A percentile compares a stretch with the other conserved stretches of the same genome.
phyloP scores from a whole-genome alignment of 2,113 vertebrate genomes.

The Pangasianodon hypophthalmus region DNA sequence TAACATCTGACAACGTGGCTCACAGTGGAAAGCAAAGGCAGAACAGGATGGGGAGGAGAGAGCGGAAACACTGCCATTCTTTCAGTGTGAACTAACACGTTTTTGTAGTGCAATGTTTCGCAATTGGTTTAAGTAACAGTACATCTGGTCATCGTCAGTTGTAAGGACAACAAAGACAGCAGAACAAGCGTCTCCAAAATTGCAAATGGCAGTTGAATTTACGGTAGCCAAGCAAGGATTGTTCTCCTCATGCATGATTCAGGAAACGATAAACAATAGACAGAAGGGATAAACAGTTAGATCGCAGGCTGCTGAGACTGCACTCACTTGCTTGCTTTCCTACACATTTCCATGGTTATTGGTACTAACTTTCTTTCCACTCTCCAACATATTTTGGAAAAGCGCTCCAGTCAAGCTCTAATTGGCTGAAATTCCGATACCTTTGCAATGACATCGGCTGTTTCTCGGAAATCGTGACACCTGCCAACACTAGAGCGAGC shows the following conservation, averaged over 20 bases:
- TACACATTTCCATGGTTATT: slow-evolving; percentile 26
- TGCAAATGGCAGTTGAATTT: slow-evolving; percentile 37
- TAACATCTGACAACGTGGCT: slow-evolving; percentile 45
- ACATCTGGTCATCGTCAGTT: slow-evolving; percentile 35
- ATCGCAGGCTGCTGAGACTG: slow-evolving; percentile 35
- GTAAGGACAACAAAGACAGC: slow-evolving; percentile 48
- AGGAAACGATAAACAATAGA: slow-evolving; percentile 40
- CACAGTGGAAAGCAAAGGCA: slow-evolving; percentile 32
- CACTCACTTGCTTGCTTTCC: slow-evolving; percentile 26
- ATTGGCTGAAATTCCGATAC: slow-evolving; percentile 71
- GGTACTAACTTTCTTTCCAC: slow-evolving; percentile 3
- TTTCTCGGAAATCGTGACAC: slow-evolving; percentile 98
- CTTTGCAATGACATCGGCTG: slow-evolving; percentile 97
- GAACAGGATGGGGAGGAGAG: slow-evolving; percentile 32
- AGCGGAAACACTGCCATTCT: slow-evolving; percentile 24
- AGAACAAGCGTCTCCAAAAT: slow-evolving; percentile 35
- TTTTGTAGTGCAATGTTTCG: slow-evolving; percentile 45
- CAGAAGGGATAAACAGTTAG: slow-evolving; percentile 36
- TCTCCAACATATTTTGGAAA: slow-evolving; percentile 29
- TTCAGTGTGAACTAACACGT: slow-evolving; percentile 38
- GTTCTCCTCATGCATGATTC: slow-evolving; percentile 44
- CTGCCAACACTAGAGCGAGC: slow-evolving; percentile 94
- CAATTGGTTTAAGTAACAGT: slow-evolving; percentile 41
- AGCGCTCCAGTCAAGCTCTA: slow-evolving; percentile 52
- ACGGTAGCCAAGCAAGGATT: slow-evolving; percentile 25